Conservation (phyloP, 2,888 invertebrate species). For the Plusia festucae region DNA sequence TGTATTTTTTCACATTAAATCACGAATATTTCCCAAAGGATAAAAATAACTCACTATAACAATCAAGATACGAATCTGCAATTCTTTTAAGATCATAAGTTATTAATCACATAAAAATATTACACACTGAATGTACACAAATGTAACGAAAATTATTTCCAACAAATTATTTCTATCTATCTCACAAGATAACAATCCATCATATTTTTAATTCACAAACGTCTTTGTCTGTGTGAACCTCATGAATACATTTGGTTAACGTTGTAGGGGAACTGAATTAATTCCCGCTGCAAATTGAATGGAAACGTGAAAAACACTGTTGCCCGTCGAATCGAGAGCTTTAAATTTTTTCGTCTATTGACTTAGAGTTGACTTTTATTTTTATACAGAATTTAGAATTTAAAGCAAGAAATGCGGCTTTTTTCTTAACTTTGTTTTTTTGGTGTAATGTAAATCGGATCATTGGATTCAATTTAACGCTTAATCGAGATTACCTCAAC, state of each 20-base stretch:
- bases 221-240: constrained; percentile 55
- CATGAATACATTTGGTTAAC: constrained; percentile 78
- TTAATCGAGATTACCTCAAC: no score
- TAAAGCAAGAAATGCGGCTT: not conserved
- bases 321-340: constrained; percentile 49
- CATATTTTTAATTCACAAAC: constrained; percentile 49
- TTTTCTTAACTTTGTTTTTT: no score
- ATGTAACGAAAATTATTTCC: no score
- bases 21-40: no score
- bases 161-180: not conserved
- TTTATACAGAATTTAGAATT: not conserved
- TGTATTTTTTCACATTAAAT: no score
- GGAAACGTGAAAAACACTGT: constrained; percentile 64
- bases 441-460: no score
- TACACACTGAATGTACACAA: not conserved
- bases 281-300: constrained; percentile 71
- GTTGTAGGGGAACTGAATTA: constrained; percentile 66
- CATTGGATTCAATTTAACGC: no score
- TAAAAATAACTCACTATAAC: no score
- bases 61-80: no score
- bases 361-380: not conserved
- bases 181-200: constrained; percentile 12
- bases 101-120: no score
- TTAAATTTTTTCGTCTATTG: constrained; percentile 27
- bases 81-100: no score